Evolutionary conservation across 2,797 vertebrate genomes (phyloP).

Genomic region (Enteromius anoplus): DNA sequence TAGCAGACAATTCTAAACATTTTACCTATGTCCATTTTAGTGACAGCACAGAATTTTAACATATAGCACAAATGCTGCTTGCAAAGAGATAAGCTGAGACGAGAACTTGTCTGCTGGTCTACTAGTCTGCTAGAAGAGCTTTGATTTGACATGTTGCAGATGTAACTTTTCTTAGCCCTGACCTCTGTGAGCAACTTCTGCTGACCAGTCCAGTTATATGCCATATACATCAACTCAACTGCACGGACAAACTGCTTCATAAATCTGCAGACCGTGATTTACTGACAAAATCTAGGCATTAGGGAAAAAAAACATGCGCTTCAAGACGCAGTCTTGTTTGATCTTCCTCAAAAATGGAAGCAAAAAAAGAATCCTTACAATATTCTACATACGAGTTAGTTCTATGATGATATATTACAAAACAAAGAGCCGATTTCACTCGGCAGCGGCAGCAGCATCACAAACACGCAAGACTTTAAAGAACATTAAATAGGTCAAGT

Average conservation of each 20-base stretch:
- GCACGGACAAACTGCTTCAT: constrained; percentile 22
- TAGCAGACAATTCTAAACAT: not conserved
- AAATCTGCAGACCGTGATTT: constrained; percentile 21
- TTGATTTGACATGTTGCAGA: constrained; percentile 61
- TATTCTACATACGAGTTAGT: not conserved
- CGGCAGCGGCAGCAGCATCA: not conserved
- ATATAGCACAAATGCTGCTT: not conserved
- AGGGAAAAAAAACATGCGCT: not conserved
- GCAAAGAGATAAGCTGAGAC: constrained; percentile 5
- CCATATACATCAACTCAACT: constrained; percentile 58
- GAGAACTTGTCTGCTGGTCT: constrained; percentile 46
- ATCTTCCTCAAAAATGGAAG: not conserved
- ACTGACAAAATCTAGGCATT: not conserved
- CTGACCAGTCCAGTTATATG: constrained; percentile 56
- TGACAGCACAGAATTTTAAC: not conserved
- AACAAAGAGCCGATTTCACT: constrained; percentile 27
- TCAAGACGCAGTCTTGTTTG: not conserved
- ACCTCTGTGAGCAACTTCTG: constrained; percentile 62
- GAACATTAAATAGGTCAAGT: constrained; percentile 40
- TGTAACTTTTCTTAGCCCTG: constrained; percentile 66
- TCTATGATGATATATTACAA: constrained; percentile 31
- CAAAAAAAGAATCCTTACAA: not conserved
- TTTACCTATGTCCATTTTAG: not conserved
- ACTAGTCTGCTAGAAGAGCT: constrained; percentile 45
- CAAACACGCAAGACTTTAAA: constrained; percentile 14